These are phyloP conservation scores for Cyprinus carpio DNA, from an alignment of 2,113 vertebrate species.

Conservation along the genomic window DNA sequence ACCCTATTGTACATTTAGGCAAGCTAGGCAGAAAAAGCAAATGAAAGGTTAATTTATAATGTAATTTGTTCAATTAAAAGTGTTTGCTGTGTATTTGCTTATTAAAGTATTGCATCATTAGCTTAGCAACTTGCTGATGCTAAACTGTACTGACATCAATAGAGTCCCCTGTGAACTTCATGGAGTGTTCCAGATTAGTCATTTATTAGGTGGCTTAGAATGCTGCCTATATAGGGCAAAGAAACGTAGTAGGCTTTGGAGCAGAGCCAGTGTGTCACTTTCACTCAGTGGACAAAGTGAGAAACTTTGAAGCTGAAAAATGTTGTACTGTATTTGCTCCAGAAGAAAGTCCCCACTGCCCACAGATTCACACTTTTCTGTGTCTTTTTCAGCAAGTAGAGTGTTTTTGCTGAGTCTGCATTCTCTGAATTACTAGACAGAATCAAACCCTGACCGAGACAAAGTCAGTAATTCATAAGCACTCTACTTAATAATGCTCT, in stretches of 20 bases:
- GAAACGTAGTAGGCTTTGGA: neutral
- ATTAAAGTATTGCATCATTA: neutral
- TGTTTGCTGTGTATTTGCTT: neutral
- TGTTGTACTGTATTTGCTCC: neutral
- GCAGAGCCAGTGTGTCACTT: slow-evolving; percentile 7
- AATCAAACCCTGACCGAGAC: neutral
- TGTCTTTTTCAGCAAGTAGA: neutral
- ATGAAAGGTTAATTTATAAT: neutral
- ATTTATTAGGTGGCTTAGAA: slow-evolving; percentile 6
- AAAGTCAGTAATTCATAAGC: neutral
- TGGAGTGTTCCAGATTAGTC: slow-evolving; percentile 26
- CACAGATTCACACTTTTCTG: neutral
- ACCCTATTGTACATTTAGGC: neutral
- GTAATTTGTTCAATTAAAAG: neutral
- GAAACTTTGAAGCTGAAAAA: slow-evolving; percentile 13
- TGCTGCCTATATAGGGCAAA: slow-evolving; percentile 3
- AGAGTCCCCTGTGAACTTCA: neutral
- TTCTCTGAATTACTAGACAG: neutral
- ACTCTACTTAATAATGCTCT: neutral
- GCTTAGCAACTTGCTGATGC: neutral
- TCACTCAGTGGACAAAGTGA: neutral
- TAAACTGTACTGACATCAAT: neutral
- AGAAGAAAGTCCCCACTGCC: neutral
- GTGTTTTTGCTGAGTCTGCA: neutral
- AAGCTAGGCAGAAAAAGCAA: neutral